These are phyloP conservation scores for Solen grandis DNA, from an alignment of 1,140 invertebrate genomes.

Conservation along the genomic window DNA sequence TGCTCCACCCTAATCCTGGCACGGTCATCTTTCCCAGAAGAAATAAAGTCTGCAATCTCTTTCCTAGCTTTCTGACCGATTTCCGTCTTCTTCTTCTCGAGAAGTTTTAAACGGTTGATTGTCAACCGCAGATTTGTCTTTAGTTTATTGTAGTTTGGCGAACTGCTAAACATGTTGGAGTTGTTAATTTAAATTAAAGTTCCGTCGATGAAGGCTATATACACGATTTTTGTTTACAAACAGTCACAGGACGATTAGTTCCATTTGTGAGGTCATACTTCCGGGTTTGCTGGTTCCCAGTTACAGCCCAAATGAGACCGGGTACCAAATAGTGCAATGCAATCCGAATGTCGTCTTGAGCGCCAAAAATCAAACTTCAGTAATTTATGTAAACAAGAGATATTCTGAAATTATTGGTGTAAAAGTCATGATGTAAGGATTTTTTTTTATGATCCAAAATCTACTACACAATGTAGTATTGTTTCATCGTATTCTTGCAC, in stretches of 20 bases:
- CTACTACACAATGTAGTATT: too few species aligned
- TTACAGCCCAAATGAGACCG: neutral
- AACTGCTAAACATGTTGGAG: conserved; percentile 74
- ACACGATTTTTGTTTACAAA: conserved; percentile 15
- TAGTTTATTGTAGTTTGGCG: conserved; percentile 86
- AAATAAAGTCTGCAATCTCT: conserved; percentile 98
- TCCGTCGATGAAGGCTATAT: neutral
- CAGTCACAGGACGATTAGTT: conserved; percentile 47
- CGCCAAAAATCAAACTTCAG: conserved; percentile 16
- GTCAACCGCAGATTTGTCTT: conserved; percentile 97
- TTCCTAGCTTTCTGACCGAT: conserved; percentile 96
- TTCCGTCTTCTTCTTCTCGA: conserved; percentile 99
- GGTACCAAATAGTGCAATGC: neutral
- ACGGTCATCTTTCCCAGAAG: conserved; percentile 89
- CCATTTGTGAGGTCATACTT: conserved; percentile 32
- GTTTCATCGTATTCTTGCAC: too few species aligned
- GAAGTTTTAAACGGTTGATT: conserved; percentile 95
- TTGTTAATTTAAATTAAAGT: neutral
- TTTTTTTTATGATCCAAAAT: too few species aligned
- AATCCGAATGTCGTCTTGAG: neutral
- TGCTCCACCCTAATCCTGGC: conserved; percentile 99
- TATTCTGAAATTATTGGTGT: too few species aligned
- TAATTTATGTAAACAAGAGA: too few species aligned
- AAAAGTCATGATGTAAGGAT: too few species aligned
- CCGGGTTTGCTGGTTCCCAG: conserved; percentile 22